These are phyloP conservation scores for Argyrosomus japonicus DNA, from an alignment of 2,113 vertebrate genomes.

Conservation along the genomic window DNA sequence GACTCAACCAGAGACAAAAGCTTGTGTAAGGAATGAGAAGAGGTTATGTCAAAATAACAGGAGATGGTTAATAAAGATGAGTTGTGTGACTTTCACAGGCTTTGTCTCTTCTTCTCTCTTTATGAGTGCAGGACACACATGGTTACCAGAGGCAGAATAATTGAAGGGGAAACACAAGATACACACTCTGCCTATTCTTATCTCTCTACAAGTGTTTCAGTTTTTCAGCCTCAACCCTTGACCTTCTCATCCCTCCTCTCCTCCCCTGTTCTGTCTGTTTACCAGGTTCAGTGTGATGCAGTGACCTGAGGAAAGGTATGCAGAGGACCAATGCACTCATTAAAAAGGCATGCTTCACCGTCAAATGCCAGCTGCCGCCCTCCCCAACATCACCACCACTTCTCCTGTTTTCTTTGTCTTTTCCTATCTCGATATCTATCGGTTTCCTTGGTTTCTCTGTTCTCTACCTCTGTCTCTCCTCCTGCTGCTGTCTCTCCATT, in stretches of 20 bases:
- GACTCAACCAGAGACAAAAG: constrained; percentile 66
- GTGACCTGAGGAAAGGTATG: constrained; percentile 74
- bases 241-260: constrained; percentile 57
- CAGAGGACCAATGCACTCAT: constrained; percentile 80
- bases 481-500: constrained; percentile 57
- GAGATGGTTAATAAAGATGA: constrained; percentile 62
- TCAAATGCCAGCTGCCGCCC: constrained; percentile 81
- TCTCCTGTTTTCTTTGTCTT: constrained; percentile 62
- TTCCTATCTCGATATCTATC: constrained; percentile 53
- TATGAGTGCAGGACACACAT: constrained; percentile 20
- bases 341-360: constrained; percentile 83
- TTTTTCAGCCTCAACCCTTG: constrained; percentile 53
- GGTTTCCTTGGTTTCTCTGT: constrained; percentile 58
- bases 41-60: constrained; percentile 69
- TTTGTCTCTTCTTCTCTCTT: constrained; percentile 18
- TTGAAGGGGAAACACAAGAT: constrained; percentile 47
- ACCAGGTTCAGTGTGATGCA: constrained; percentile 55
- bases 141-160: constrained; percentile 49
- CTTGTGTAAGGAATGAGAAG: constrained; percentile 38
- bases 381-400: constrained; percentile 23
- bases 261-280: constrained; percentile 48
- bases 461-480: constrained; percentile 48
- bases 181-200: constrained; percentile 39
- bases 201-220: constrained; percentile 51
- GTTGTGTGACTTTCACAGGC: constrained; percentile 40